A percentile compares a stretch with the other conserved stretches of the same genome.
Conservation (phyloP, 2,113 vertebrate species). For the Epinephelus moara region DNA sequence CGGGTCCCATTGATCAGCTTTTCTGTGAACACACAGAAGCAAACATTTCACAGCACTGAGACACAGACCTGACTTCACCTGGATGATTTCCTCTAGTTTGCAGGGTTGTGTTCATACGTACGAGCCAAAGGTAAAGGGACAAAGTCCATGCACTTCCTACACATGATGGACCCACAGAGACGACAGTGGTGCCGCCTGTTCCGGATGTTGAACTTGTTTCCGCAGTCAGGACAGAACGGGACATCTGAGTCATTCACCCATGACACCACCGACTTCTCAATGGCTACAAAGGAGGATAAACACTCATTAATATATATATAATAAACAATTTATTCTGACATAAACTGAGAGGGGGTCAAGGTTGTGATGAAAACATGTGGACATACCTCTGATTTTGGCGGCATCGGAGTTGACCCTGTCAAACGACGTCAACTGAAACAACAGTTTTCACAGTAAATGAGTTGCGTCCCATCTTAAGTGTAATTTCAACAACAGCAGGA, state of each 20-base stretch:
- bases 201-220: constrained; percentile 93
- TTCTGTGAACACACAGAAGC: constrained; percentile 76
- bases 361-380: not conserved
- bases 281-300: constrained; percentile 80
- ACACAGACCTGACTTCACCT: not conserved
- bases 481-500: not conserved
- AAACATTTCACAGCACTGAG: not conserved
- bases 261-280: constrained; percentile 95
- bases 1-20: constrained; percentile 93
- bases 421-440: constrained; percentile 92
- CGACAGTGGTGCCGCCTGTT: constrained; percentile 97
- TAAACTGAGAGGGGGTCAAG: not conserved
- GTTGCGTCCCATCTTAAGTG: not conserved
- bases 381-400: constrained; percentile 94
- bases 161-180: constrained; percentile 98
- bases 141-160: constrained; percentile 94
- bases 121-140: constrained; percentile 91
- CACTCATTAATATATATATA: not conserved
- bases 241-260: constrained; percentile 98
- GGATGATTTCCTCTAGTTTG: not conserved
- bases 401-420: constrained; percentile 92
- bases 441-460: constrained; percentile 34
- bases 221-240: constrained; percentile 97
- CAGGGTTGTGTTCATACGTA: constrained; percentile 75
- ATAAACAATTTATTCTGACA: not conserved